A percentile compares a stretch with the other conserved stretches of the same genome.
Evolutionary conservation across 2,797 vertebrate genomes (phyloP).

Genomic region (Diceros bicornis): DNA sequence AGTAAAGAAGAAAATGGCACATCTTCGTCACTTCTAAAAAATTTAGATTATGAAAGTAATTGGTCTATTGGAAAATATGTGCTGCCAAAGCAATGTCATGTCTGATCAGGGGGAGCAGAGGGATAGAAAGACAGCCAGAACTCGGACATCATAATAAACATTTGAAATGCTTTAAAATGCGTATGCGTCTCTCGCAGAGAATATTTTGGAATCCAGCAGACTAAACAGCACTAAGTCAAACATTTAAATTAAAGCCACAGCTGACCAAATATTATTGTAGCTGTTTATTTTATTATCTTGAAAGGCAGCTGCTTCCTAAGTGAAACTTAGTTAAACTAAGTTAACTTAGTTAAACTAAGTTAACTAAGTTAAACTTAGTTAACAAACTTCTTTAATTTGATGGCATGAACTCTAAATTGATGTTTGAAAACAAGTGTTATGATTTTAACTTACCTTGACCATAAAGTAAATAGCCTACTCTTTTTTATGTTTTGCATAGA

Average conservation of each 20-base stretch:
- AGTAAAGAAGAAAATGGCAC: not conserved
- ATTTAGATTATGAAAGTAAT: conserved; percentile 6
- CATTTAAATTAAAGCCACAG: conserved; percentile 85
- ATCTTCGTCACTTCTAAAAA: not conserved
- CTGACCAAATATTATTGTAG: conserved; percentile 87
- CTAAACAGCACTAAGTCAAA: conserved; percentile 85
- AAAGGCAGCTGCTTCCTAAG: conserved; percentile 82
- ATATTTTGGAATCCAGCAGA: conserved; percentile 71
- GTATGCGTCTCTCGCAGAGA: conserved; percentile 63
- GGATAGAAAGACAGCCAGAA: not conserved
- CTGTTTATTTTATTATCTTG: conserved; percentile 85
- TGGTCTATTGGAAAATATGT: not conserved
- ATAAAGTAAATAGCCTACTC: not conserved
- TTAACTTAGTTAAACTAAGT: no score
- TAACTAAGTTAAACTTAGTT: conserved; percentile 15
- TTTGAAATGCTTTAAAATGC: conserved; percentile 49
- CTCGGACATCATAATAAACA: not conserved
- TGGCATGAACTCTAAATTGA: conserved; percentile 54
- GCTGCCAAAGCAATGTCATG: not conserved
- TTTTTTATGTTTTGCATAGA: not conserved
- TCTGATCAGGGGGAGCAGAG: not conserved
- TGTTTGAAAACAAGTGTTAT: conserved; percentile 56
- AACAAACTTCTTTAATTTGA: conserved; percentile 70
- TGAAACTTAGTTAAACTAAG: no score
- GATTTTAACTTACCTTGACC: conserved; percentile 33